A percentile compares a stretch with the other conserved stretches of the same genome.
These are phyloP conservation scores for Cebidichthys violaceus DNA, from an alignment of 2,113 vertebrate species.

Conservation along the genomic window DNA sequence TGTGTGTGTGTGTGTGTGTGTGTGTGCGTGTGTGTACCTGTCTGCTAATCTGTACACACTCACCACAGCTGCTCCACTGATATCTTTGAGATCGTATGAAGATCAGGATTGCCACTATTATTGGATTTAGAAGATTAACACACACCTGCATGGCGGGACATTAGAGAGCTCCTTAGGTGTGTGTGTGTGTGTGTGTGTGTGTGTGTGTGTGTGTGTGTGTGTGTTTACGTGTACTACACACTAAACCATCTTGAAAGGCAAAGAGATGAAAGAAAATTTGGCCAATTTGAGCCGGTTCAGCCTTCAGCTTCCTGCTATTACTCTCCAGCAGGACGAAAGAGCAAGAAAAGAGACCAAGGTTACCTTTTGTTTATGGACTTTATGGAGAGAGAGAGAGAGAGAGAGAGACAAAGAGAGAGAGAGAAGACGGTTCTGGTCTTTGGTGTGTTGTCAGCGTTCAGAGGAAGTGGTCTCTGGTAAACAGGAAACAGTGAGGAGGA, in stretches of 20 bases:
- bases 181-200: constrained; percentile 13
- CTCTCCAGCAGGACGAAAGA: constrained; percentile 32
- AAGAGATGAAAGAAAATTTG: constrained; percentile 58
- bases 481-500: constrained; percentile 66
- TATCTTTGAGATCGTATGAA: constrained; percentile 39
- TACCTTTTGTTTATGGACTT: constrained; percentile 38
- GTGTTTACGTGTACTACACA: constrained; percentile 28
- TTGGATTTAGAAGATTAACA: constrained; percentile 72
- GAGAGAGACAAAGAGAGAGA: too few relatives aligned
- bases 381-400: constrained; percentile 21
- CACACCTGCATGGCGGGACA: constrained; percentile 72
- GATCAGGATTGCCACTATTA: constrained; percentile 64
- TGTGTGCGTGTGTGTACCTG: constrained; percentile 9
- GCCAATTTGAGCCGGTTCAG: constrained; percentile 52
- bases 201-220: constrained; percentile 29
- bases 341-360: constrained; percentile 3
- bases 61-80: constrained; percentile 64
- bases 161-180: constrained; percentile 42
- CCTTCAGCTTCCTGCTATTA: constrained; percentile 57
- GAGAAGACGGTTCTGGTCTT: background rate
- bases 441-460: constrained; percentile 5
- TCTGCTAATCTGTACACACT: constrained; percentile 33
- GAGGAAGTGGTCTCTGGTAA: constrained; percentile 59
- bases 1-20: constrained; percentile 12
- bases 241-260: constrained; percentile 61